Evolutionary conservation across 2,113 vertebrate genomes (phyloP).

Genomic region (Oncorhynchus masou): DNA sequence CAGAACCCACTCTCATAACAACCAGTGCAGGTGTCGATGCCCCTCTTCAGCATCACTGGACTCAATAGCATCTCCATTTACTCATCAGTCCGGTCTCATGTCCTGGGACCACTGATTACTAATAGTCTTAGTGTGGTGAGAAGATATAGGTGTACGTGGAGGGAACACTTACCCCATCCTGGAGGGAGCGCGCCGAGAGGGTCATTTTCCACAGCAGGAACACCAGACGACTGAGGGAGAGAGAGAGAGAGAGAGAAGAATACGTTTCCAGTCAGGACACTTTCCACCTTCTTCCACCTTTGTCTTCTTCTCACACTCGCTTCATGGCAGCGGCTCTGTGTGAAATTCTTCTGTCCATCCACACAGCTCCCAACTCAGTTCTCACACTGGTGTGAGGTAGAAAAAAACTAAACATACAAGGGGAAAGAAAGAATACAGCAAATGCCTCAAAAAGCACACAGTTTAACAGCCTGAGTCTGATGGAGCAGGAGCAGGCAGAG

Average conservation of each 20-base stretch:
- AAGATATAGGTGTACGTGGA: neutral
- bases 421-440: neutral
- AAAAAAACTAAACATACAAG: neutral
- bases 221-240: slow-evolving; percentile 81
- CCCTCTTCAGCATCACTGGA: too few species aligned
- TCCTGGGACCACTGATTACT: neutral
- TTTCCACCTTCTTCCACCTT: slow-evolving; percentile 3
- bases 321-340: neutral
- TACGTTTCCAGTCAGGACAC: slow-evolving; percentile 56
- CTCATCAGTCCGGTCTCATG: too few species aligned
- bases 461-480: neutral
- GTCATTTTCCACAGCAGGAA: slow-evolving; percentile 87
- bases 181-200: slow-evolving; percentile 90
- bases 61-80: too few species aligned
- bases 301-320: neutral
- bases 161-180: slow-evolving; percentile 90
- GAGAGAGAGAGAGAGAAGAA: slow-evolving; percentile 33
- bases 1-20: too few species aligned
- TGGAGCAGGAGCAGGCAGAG: neutral
- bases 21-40: too few species aligned
- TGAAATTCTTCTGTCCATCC: neutral
- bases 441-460: slow-evolving; percentile 23
- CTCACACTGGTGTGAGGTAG: neutral
- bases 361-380: neutral
- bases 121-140: slow-evolving; percentile 3